These are phyloP conservation scores for Cynaeus angustus DNA, from an alignment of 2,888 invertebrate species.

Conservation along the genomic window DNA sequence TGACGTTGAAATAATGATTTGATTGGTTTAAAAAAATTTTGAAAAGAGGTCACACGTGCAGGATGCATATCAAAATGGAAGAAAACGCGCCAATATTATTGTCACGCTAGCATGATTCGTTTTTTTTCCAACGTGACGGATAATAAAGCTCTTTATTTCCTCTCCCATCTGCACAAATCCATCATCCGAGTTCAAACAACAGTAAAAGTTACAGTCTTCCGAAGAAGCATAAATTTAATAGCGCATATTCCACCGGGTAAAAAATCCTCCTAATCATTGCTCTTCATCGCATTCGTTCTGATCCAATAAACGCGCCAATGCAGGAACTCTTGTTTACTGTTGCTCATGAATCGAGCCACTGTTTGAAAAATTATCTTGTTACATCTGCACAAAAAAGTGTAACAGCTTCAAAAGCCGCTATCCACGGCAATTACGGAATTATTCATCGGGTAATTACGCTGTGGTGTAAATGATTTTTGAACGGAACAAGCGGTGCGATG, in stretches of 20 bases:
- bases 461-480: constrained; percentile 18
- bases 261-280: constrained; percentile 21
- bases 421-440: constrained; percentile 10
- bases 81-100: background rate
- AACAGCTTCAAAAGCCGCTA: constrained; percentile 19
- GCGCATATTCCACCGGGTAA: constrained; percentile 20
- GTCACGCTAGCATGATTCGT: background rate
- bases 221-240: constrained; percentile 27
- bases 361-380: constrained; percentile 17
- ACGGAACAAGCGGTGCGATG: constrained; percentile 7
- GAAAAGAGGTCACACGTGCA: constrained; percentile 38
- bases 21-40: constrained; percentile 1
- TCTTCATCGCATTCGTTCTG: constrained; percentile 25
- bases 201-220: constrained; percentile 38
- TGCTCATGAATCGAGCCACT: constrained; percentile 21
- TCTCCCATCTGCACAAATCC: constrained; percentile 33
- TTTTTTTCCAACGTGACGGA: background rate
- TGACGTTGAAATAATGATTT: constrained; percentile 13
- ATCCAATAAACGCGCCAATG: constrained; percentile 22
- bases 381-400: background rate
- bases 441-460: constrained; percentile 18
- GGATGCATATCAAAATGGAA: constrained; percentile 15
- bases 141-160: constrained; percentile 17
- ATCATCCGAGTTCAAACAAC: constrained; percentile 41
- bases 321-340: constrained; percentile 18